Percentiles rank a stretch among this genome's conserved stretches.
phyloP scores from a whole-genome alignment of 2,888 invertebrate genomes.

The Lochmaea crataegi region DNA sequence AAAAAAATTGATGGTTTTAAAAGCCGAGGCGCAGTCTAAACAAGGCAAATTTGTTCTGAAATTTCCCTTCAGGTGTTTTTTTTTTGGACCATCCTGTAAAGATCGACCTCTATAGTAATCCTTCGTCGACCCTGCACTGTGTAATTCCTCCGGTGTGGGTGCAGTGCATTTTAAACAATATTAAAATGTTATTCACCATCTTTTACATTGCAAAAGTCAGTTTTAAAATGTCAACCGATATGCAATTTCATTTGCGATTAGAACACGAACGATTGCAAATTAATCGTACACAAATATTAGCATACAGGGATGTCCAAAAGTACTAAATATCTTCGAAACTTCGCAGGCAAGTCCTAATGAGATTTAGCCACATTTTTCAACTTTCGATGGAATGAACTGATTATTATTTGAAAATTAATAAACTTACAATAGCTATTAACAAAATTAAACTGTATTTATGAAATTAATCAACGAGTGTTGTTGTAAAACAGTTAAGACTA shows the following conservation, averaged over 20 bases:
- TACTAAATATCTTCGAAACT: no score
- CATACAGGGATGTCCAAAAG: neutral
- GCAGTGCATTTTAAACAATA: constrained; percentile 36
- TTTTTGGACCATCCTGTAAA: neutral
- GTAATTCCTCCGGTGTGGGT: constrained; percentile 26
- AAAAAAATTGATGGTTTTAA: no score
- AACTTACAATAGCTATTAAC: neutral
- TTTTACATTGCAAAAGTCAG: constrained; percentile 31
- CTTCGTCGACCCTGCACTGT: neutral
- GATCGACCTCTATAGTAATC: neutral
- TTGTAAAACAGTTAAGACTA: neutral
- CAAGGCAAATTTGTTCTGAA: no score
- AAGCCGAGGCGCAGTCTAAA: no score
- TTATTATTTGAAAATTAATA: neutral
- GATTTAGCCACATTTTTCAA: neutral
- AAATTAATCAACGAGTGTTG: neutral
- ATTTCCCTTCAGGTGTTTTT: neutral
- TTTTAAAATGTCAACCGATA: constrained; percentile 43
- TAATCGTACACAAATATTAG: neutral
- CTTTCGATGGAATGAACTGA: neutral
- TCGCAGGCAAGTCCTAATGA: no score
- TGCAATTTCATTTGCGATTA: constrained; percentile 31
- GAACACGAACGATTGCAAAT: constrained; percentile 37
- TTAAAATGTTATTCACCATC: constrained; percentile 42
- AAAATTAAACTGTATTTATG: neutral